Evolutionary conservation across 2,113 vertebrate species (phyloP).

Genomic region (Fulica atra): DNA sequence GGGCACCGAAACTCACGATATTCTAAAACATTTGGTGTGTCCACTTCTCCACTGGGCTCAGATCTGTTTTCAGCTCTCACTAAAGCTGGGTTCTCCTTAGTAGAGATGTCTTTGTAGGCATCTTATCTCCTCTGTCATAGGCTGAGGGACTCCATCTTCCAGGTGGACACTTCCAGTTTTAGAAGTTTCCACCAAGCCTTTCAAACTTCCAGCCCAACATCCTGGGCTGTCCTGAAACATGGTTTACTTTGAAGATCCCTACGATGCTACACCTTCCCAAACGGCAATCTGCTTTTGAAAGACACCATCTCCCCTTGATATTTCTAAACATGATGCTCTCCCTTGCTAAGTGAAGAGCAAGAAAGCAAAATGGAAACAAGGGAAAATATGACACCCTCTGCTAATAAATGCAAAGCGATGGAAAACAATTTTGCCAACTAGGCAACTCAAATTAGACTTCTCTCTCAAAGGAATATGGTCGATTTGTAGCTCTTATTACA

Average conservation of each 20-base stretch:
- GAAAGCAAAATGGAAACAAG: conserved; percentile 25
- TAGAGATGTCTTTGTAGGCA: neutral
- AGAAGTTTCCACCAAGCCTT: neutral
- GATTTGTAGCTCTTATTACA: conserved; percentile 74
- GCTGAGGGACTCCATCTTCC: neutral
- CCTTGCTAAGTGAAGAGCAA: conserved; percentile 32
- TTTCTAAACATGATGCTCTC: conserved; percentile 30
- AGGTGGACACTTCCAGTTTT: neutral
- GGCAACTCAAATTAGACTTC: conserved; percentile 68
- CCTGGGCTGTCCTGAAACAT: neutral
- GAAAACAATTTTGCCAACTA: conserved; percentile 74
- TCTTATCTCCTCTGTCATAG: neutral
- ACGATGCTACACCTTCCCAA: neutral
- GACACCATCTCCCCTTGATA: neutral
- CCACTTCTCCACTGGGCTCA: neutral
- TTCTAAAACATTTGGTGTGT: neutral
- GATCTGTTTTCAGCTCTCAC: neutral
- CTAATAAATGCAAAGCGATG: conserved; percentile 67
- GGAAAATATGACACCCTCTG: conserved; percentile 60
- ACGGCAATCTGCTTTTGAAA: neutral
- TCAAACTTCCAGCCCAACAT: neutral
- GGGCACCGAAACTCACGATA: neutral
- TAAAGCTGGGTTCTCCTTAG: neutral
- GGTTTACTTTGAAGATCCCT: neutral
- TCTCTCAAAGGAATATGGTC: conserved; percentile 69